These are phyloP conservation scores for Cynodonichthys magdalenae DNA, from an alignment of 2,797 vertebrate genomes.

Conservation along the genomic window DNA sequence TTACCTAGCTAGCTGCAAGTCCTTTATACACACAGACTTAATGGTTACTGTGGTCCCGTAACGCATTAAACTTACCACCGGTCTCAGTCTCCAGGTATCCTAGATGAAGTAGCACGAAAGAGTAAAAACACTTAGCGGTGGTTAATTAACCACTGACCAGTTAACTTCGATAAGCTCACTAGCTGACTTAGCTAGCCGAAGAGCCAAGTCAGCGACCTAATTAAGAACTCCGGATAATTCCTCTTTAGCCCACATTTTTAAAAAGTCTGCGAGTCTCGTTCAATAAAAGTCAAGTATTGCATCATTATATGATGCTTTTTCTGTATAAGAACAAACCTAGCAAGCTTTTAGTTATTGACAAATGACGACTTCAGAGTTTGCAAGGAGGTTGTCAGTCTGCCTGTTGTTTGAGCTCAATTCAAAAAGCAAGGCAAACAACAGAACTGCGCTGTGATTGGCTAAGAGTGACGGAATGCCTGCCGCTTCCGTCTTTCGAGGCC, in stretches of 20 bases:
- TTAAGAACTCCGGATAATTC: not conserved
- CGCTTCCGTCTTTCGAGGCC: conserved; percentile 12
- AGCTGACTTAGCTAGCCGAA: conserved; percentile 50
- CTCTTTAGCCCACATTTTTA: conserved; percentile 18
- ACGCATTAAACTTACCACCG: conserved; percentile 46
- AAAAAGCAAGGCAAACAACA: conserved; percentile 75
- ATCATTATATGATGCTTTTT: conserved; percentile 30
- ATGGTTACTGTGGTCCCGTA: not conserved
- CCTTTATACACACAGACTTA: not conserved
- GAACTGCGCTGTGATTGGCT: conserved; percentile 71
- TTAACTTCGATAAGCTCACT: conserved; percentile 7
- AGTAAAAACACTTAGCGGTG: not conserved
- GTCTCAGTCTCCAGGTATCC: not conserved
- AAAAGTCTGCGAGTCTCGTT: conserved; percentile 9
- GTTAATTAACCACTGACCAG: conserved; percentile 40
- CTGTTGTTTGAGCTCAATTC: conserved; percentile 65
- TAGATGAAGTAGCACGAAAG: too few species aligned
- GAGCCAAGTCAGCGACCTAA: conserved; percentile 28
- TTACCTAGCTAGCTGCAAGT: too few species aligned
- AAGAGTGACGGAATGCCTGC: not conserved
- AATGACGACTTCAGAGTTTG: conserved; percentile 19
- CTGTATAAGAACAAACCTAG: conserved; percentile 1
- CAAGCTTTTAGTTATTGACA: conserved; percentile 43
- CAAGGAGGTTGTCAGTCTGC: conserved; percentile 19
- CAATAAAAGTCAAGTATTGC: not conserved